phyloP scores from a whole-genome alignment of 1,140 invertebrate species.

The Odontomachus brunneus region DNA sequence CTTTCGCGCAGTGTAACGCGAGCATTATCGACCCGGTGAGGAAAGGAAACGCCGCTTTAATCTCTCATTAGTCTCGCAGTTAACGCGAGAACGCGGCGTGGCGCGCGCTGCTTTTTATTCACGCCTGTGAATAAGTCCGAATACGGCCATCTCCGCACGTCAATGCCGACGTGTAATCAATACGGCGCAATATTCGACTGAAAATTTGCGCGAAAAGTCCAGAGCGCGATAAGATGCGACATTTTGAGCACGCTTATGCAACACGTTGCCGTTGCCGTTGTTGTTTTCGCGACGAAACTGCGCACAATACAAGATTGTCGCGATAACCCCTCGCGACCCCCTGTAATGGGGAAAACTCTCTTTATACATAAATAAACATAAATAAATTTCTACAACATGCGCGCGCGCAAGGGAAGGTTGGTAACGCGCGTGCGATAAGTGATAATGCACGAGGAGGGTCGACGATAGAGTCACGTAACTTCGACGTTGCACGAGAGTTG shows the following conservation, averaged over 20 bases:
- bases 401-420: not conserved
- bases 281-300: constrained; percentile 19
- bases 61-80: constrained; percentile 48
- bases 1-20: constrained; percentile 34
- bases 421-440: constrained; percentile 1
- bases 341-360: constrained; percentile 12
- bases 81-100: constrained; percentile 28
- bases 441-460: not conserved
- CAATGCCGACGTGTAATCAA: too few species aligned
- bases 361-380: constrained; percentile 4
- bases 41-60: constrained; percentile 44
- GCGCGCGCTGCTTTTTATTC: constrained; percentile 27
- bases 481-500: not conserved
- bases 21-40: constrained; percentile 20
- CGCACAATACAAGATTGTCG: constrained; percentile 21
- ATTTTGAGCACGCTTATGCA: not conserved
- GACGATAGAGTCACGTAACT: constrained; percentile 28
- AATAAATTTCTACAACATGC: not conserved
- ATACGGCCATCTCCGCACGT: too few species aligned
- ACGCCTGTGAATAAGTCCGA: too few species aligned
- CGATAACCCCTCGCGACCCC: constrained; percentile 4
- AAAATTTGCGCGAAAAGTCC: too few species aligned
- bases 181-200: too few species aligned
- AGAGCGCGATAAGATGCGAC: not conserved
- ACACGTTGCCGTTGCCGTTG: not conserved